These are phyloP conservation scores for Scelioninae gen. 1 DNA, from an alignment of 2,888 invertebrate species.

Conservation along the genomic window DNA sequence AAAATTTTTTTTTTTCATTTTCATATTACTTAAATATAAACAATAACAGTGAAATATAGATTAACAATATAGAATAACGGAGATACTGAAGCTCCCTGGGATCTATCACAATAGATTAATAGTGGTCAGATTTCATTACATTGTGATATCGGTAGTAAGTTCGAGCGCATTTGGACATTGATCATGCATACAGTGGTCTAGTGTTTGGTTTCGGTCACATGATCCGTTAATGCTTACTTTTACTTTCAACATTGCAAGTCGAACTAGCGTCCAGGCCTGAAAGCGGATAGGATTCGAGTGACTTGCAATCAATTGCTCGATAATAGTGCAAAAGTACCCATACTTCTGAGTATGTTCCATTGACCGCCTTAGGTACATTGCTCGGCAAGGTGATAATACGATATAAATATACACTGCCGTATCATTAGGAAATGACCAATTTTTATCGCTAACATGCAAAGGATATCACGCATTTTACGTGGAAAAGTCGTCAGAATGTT, in stretches of 20 bases:
- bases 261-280: conserved; percentile 38
- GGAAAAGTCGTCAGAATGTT: neutral
- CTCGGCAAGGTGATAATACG: conserved; percentile 8
- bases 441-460: too few relatives aligned
- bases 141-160: neutral
- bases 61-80: too few relatives aligned
- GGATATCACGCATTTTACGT: too few relatives aligned
- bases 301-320: conserved; percentile 52
- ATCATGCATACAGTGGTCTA: conserved; percentile 32
- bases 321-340: conserved; percentile 37
- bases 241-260: conserved; percentile 63
- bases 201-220: conserved; percentile 55
- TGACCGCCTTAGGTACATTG: conserved; percentile 38
- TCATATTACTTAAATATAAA: too few relatives aligned
- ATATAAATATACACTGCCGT: neutral
- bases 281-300: conserved; percentile 56
- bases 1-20: too few relatives aligned
- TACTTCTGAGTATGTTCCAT: conserved; percentile 32
- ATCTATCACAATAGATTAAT: neutral
- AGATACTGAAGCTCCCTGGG: neutral
- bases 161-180: conserved; percentile 25
- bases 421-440: conserved; percentile 3
- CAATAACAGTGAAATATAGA: too few relatives aligned
- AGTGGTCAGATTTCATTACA: conserved; percentile 8
- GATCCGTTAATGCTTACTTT: conserved; percentile 63